These are phyloP conservation scores for Botrylloides violaceus DNA, from an alignment of 23 tunicate species.

Conservation along the genomic window DNA sequence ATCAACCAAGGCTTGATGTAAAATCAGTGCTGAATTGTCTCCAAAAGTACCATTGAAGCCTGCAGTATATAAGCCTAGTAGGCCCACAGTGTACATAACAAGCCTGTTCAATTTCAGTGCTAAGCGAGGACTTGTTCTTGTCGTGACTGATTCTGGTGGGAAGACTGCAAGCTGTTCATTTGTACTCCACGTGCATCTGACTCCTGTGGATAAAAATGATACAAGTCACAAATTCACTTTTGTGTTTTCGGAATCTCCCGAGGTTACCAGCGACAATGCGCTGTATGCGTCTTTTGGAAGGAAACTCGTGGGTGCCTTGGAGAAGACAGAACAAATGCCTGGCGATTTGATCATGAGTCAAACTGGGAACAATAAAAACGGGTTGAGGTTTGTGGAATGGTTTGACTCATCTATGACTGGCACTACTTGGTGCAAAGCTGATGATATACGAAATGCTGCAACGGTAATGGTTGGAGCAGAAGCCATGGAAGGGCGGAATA, in stretches of 20 bases:
- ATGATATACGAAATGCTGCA: background rate
- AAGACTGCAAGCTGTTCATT: conserved; percentile 27
- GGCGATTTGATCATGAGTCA: conserved; percentile 43
- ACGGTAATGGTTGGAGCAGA: conserved; percentile 33
- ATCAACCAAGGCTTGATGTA: too few relatives aligned
- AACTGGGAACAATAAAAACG: conserved; percentile 1
- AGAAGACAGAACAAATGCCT: conserved; percentile 20
- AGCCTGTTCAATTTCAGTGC: conserved; percentile 10
- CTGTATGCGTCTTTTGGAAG: conserved; percentile 31
- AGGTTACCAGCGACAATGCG: background rate
- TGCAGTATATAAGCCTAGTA: too few relatives aligned
- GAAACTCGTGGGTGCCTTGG: conserved; percentile 24
- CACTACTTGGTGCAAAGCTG: conserved; percentile 18
- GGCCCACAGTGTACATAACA: too few relatives aligned
- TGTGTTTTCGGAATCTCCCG: conserved; percentile 17
- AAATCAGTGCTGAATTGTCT: too few relatives aligned
- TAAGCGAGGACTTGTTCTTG: conserved; percentile 10
- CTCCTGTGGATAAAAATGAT: conserved; percentile 19
- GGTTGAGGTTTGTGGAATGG: conserved; percentile 38
- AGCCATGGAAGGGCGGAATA: conserved; percentile 7
- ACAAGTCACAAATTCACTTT: conserved; percentile 60
- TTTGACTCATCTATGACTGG: conserved; percentile 37
- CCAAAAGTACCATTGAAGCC: too few relatives aligned
- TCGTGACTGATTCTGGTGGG: conserved; percentile 35
- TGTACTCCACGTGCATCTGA: conserved; percentile 14